Evolutionary conservation across 2,797 vertebrate species (phyloP).

Genomic region (Rousettus madagascariensis): DNA sequence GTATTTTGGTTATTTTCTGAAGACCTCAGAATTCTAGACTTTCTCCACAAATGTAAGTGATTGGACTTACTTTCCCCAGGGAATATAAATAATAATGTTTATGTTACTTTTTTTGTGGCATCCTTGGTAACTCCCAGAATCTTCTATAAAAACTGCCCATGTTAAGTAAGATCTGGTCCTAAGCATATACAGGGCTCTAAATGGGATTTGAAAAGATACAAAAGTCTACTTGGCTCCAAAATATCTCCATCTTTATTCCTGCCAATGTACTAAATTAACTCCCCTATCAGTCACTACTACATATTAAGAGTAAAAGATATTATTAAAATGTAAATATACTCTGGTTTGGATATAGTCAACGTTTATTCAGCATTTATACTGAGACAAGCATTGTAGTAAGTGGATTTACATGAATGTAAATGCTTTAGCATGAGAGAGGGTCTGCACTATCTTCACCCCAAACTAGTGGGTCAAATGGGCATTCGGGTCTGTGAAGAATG

Average conservation of each 20-base stretch:
- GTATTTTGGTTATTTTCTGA: constrained; percentile 27
- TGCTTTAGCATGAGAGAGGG: not conserved
- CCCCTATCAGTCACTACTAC: not conserved
- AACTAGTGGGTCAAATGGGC: not conserved
- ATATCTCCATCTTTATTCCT: not conserved
- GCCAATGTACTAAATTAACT: not conserved
- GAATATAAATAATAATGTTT: not conserved
- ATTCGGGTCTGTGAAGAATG: not conserved
- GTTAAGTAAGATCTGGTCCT: not conserved
- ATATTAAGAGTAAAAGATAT: not conserved
- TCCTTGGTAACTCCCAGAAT: not conserved
- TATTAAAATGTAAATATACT: not conserved
- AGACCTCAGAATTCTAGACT: not conserved
- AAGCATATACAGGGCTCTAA: not conserved
- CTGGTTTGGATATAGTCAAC: not conserved
- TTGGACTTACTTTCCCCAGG: not conserved
- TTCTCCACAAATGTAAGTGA: constrained; percentile 8
- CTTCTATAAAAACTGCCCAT: not conserved
- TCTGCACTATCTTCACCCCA: not conserved
- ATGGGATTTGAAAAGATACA: constrained; percentile 14
- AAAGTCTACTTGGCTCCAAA: not conserved
- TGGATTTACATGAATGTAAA: not conserved
- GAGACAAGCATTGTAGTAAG: not conserved
- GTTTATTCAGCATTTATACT: not conserved
- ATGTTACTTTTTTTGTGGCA: not conserved